These are phyloP conservation scores for Alviniconcha strummeri DNA, from an alignment of 2,888 invertebrate genomes.

Conservation along the genomic window DNA sequence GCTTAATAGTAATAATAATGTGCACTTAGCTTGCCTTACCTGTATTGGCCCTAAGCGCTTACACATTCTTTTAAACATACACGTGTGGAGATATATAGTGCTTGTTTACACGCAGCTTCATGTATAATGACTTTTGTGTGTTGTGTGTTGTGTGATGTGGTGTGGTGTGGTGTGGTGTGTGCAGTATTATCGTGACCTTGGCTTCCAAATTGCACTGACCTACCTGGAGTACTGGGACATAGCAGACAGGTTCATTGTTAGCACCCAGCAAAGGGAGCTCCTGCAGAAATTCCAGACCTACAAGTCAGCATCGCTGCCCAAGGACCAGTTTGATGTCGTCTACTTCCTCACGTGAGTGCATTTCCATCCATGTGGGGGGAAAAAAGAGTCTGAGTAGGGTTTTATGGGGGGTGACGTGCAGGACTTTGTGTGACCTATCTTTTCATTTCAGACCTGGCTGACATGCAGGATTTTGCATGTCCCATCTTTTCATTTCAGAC, in stretches of 20 bases:
- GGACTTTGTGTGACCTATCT: too few relatives aligned
- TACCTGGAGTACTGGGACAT: slow-evolving; percentile 98
- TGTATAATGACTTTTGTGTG: too few relatives aligned
- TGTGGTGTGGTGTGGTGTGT: slow-evolving; percentile 44
- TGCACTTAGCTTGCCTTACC: too few relatives aligned
- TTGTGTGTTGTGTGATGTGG: too few relatives aligned
- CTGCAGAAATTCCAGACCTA: slow-evolving; percentile 95
- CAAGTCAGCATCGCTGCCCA: slow-evolving; percentile 88
- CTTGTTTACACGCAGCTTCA: too few relatives aligned
- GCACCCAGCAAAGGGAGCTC: slow-evolving; percentile 90
- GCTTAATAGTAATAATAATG: too few relatives aligned
- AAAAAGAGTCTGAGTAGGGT: too few relatives aligned
- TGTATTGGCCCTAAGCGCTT: too few relatives aligned
- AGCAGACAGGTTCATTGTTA: slow-evolving; percentile 86
- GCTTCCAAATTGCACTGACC: slow-evolving; percentile 94
- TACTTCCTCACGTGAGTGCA: slow-evolving; percentile 89
- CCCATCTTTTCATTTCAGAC: neutral
- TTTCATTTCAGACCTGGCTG: neutral
- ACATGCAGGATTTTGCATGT: neutral
- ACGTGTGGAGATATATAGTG: too few relatives aligned
- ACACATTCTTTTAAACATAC: too few relatives aligned
- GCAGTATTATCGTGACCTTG: slow-evolving; percentile 94
- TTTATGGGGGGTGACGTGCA: too few relatives aligned
- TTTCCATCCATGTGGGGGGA: too few relatives aligned
- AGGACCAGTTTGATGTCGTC: slow-evolving; percentile 89